A percentile compares a stretch with the other conserved stretches of the same genome.
phyloP scores from a whole-genome alignment of 2,888 invertebrate species.

The Chaetoderma sp. region DNA sequence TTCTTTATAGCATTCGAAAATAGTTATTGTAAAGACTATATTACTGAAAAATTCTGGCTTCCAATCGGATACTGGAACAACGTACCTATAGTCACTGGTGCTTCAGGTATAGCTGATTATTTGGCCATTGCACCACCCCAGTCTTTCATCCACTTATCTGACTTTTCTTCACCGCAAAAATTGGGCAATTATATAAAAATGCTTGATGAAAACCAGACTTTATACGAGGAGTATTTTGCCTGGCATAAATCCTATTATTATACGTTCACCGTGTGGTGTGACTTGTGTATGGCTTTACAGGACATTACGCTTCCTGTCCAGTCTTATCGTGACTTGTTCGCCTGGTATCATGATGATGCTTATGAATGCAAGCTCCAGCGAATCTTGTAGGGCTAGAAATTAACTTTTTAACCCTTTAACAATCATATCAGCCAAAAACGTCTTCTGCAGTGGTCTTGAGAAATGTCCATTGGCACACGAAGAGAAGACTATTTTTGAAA shows the following conservation, averaged over 20 bases:
- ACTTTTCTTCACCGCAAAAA: not conserved
- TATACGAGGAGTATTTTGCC: not conserved
- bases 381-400: too few species aligned
- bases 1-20: not conserved
- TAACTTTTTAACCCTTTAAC: too few species aligned
- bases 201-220: not conserved
- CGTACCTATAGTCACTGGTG: not conserved
- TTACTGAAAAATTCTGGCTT: conserved; percentile 4
- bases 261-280: not conserved
- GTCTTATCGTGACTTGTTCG: not conserved
- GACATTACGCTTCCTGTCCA: not conserved
- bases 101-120: not conserved
- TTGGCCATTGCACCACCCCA: not conserved
- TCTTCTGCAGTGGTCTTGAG: too few species aligned
- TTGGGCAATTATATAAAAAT: not conserved
- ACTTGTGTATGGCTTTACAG: not conserved
- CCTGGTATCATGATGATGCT: not conserved
- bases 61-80: not conserved
- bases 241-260: not conserved
- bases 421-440: too few species aligned
- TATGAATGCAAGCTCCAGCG: too few species aligned
- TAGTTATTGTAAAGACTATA: not conserved
- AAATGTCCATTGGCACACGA: too few species aligned
- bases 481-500: too few species aligned
- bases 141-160: not conserved